Conservation (phyloP, 2,888 invertebrate species). For the Tiliacea citrago region DNA sequence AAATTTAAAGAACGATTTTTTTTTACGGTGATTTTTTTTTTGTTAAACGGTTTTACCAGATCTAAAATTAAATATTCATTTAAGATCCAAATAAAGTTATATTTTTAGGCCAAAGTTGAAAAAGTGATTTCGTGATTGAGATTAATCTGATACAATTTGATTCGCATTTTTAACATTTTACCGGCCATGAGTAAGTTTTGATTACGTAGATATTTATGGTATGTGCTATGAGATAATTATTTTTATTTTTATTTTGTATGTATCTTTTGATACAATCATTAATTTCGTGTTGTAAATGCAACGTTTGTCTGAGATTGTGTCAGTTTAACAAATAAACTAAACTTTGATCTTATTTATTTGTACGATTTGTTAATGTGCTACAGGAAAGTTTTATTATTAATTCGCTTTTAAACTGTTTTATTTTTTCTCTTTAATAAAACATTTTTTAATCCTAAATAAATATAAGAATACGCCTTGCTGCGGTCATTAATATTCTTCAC, state of each 20-base stretch:
- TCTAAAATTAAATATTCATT: too few species aligned
- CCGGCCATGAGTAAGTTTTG: constrained; percentile 14
- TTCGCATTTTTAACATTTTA: constrained; percentile 50
- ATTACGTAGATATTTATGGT: constrained; percentile 24
- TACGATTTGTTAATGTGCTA: neutral
- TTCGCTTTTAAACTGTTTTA: neutral
- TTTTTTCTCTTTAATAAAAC: neutral
- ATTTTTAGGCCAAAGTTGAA: neutral
- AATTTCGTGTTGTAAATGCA: neutral
- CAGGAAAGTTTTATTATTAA: neutral
- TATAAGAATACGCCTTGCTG: neutral
- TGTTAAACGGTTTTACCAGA: too few species aligned
- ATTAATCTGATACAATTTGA: constrained; percentile 37
- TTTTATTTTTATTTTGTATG: neutral
- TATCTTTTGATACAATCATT: neutral
- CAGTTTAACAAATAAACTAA: neutral
- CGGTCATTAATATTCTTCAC: constrained; percentile 30
- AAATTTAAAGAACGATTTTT: neutral
- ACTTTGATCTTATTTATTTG: neutral
- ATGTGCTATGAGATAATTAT: constrained; percentile 21
- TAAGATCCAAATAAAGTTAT: neutral
- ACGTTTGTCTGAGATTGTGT: neutral
- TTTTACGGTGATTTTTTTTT: neutral
- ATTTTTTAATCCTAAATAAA: neutral
- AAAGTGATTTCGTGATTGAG: neutral